phyloP scores from a whole-genome alignment of 2,888 invertebrate species.

The Serrognathus titanus region DNA sequence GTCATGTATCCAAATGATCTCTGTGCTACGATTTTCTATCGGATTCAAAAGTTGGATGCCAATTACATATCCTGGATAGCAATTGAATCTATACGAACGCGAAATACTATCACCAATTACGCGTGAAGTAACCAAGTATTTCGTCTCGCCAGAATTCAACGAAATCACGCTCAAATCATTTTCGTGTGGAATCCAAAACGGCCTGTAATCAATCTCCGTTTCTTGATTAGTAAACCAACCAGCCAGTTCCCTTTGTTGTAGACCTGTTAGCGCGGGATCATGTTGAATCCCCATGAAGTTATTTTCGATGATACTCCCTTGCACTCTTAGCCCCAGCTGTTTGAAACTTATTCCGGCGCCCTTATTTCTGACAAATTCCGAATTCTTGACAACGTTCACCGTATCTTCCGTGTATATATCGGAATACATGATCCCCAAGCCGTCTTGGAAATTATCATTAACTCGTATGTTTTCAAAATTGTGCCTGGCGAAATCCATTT shows the following conservation, averaged over 20 bases:
- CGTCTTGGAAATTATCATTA: conserved; percentile 85
- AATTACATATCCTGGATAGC: conserved; percentile 79
- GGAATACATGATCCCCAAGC: conserved; percentile 89
- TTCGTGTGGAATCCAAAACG: conserved; percentile 66
- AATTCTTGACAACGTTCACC: conserved; percentile 77
- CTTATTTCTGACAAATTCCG: conserved; percentile 77
- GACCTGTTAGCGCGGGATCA: conserved; percentile 79
- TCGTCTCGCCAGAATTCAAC: conserved; percentile 70
- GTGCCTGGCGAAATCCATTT: conserved; percentile 81
- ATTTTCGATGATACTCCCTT: conserved; percentile 74
- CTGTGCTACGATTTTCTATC: conserved; percentile 82
- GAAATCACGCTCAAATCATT: conserved; percentile 57
- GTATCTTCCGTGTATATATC: conserved; percentile 86
- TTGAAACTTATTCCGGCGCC: conserved; percentile 89
- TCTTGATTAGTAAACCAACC: conserved; percentile 82
- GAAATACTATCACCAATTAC: conserved; percentile 55
- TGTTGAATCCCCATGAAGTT: conserved; percentile 91
- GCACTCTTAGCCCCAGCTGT: conserved; percentile 78
- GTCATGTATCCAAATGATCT: conserved; percentile 77
- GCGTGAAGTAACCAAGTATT: conserved; percentile 74
- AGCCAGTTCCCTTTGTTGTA: conserved; percentile 85
- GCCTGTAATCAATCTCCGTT: conserved; percentile 71
- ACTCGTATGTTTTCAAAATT: conserved; percentile 79
- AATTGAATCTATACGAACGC: conserved; percentile 61
- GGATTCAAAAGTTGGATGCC: conserved; percentile 90